phyloP scores from a whole-genome alignment of 2,888 invertebrate genomes.

The Notodonta ziczac region DNA sequence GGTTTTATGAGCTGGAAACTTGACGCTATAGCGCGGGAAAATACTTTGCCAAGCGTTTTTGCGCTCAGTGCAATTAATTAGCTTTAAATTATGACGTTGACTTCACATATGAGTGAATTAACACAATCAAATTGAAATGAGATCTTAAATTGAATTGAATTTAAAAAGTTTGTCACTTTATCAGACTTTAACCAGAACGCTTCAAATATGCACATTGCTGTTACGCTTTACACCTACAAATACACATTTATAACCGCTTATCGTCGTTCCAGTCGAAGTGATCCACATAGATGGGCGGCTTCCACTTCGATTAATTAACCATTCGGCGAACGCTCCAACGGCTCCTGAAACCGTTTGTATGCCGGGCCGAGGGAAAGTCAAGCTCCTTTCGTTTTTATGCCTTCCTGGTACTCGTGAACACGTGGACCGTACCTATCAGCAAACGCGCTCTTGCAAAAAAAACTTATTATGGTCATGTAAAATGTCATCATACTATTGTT shows the following conservation, averaged over 20 bases:
- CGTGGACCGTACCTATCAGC: constrained; percentile 24
- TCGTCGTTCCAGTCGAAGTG: constrained; percentile 25
- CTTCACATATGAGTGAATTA: no score
- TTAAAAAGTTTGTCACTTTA: no score
- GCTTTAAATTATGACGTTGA: not conserved
- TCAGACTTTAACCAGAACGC: no score
- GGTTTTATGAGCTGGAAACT: constrained; percentile 10
- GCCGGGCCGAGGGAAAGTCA: constrained; percentile 53
- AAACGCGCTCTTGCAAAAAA: constrained; percentile 13
- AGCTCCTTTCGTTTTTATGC: constrained; percentile 39
- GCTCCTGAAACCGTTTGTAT: constrained; percentile 43
- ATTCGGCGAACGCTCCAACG: constrained; percentile 45
- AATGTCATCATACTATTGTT: constrained; percentile 5
- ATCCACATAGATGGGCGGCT: constrained; percentile 25
- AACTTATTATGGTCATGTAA: not conserved
- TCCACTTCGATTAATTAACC: constrained; percentile 45
- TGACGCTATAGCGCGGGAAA: constrained; percentile 22
- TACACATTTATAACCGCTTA: constrained; percentile 11
- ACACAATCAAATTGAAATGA: no score
- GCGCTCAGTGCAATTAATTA: not conserved
- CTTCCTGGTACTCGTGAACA: constrained; percentile 43
- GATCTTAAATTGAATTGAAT: no score
- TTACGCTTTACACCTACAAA: no score
- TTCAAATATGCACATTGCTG: no score
- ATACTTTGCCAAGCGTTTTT: not conserved